Evolutionary conservation across 2,797 vertebrate genomes (phyloP).

Genomic region (Rhadinocentrus ornatus): DNA sequence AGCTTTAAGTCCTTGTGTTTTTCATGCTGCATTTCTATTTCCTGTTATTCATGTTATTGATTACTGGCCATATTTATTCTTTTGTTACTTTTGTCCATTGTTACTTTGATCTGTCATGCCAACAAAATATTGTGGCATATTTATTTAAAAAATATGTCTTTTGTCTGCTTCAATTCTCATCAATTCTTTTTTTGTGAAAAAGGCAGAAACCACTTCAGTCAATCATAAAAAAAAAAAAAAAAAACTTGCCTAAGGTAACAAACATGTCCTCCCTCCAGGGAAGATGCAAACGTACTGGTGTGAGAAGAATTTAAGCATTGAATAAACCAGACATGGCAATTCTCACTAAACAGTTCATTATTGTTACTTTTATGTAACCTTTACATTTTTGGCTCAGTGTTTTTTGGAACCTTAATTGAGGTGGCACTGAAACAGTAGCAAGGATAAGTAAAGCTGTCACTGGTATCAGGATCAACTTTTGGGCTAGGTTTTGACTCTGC

Average conservation of each 20-base stretch:
- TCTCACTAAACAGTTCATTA: not conserved
- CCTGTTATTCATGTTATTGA: not conserved
- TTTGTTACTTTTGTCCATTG: no score
- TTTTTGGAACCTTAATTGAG: not conserved
- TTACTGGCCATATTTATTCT: not conserved
- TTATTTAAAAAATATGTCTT: not conserved
- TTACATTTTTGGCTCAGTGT: constrained; percentile 1
- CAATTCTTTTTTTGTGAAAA: not conserved
- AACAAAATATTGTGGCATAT: not conserved
- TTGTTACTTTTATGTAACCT: not conserved
- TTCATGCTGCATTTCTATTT: not conserved
- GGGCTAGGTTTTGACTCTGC: not conserved
- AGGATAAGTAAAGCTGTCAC: not conserved
- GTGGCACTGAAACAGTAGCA: not conserved
- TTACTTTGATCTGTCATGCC: not conserved
- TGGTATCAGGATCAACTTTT: not conserved
- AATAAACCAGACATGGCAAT: not conserved
- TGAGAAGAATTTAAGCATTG: not conserved
- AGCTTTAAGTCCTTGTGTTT: not conserved
- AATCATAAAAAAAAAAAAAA: not conserved
- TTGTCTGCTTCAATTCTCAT: not conserved
- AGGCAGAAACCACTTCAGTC: not conserved
- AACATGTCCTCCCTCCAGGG: no score
- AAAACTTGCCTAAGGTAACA: not conserved
- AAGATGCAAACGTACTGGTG: no score